Evolutionary conservation across 1,140 invertebrate genomes (phyloP).

Genomic region (Portunus trituberculatus): DNA sequence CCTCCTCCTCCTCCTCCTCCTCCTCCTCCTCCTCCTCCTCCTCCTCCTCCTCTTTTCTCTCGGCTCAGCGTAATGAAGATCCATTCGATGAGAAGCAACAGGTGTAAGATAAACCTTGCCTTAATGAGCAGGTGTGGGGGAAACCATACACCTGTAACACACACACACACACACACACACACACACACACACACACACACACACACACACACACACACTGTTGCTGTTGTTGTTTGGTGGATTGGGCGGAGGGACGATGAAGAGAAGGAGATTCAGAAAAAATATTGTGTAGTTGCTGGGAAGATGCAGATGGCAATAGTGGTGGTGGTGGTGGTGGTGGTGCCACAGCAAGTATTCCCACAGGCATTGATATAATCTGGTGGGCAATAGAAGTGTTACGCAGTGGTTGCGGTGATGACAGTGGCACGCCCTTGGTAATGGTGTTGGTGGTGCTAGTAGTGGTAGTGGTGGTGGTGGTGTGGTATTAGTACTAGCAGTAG

Average conservation of each 20-base stretch:
- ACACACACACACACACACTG: not conserved
- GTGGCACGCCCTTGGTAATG: not conserved
- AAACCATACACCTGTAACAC: not conserved
- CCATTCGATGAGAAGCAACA: not conserved
- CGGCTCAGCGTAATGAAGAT: not conserved
- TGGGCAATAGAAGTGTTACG: not conserved
- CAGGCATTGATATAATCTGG: not conserved
- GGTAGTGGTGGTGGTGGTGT: not conserved
- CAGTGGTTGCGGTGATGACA: not conserved
- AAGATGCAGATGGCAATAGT: too few relatives aligned
- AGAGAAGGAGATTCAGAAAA: not conserved
- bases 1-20: not conserved
- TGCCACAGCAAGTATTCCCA: too few relatives aligned
- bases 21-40: not conserved
- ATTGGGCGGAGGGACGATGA: not conserved
- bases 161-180: constrained; percentile 6
- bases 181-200: too few relatives aligned
- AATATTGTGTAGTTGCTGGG: not conserved
- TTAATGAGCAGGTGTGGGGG: not conserved
- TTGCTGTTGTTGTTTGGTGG: not conserved
- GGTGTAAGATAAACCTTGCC: not conserved
- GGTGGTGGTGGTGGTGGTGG: too few relatives aligned
- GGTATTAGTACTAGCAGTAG: too few relatives aligned
- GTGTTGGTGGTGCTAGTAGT: not conserved
- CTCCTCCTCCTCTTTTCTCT: not conserved